A percentile compares a stretch with the other conserved stretches of the same genome.
Evolutionary conservation across 1,140 invertebrate species (phyloP).

Genomic region (Hypsibius dujardini): DNA sequence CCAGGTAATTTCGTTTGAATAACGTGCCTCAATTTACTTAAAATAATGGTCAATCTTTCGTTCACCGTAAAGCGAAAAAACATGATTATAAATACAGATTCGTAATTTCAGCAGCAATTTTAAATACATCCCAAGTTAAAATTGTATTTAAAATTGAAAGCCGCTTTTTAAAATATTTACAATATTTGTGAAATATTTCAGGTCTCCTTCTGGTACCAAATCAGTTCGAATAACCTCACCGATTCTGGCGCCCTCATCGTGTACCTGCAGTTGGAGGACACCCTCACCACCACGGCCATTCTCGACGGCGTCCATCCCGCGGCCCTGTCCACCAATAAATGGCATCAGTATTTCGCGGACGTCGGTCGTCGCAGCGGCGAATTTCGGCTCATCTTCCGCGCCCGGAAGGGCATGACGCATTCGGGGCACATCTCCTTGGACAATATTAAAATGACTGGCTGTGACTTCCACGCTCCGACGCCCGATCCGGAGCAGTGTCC

Average conservation of each 20-base stretch:
- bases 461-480: neutral
- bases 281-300: neutral
- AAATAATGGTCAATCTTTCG: no score
- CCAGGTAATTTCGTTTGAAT: neutral
- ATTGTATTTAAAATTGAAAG: no score
- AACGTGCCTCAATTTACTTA: neutral
- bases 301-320: neutral
- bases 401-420: neutral
- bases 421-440: neutral
- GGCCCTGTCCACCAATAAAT: neutral
- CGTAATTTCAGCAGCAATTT: no score
- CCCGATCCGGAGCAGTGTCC: neutral
- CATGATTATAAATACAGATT: no score
- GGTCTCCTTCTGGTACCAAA: no score
- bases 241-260: neutral
- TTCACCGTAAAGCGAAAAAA: no score
- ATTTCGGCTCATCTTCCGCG: slow-evolving; percentile 4
- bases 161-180: no score
- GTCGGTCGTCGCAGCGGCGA: slow-evolving; percentile 3
- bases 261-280: neutral
- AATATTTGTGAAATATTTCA: no score
- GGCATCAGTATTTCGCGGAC: neutral
- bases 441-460: neutral
- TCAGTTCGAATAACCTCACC: no score
- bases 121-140: no score